Evolutionary conservation across 2,888 invertebrate genomes (phyloP).

Genomic region (Amorpha juglandis): DNA sequence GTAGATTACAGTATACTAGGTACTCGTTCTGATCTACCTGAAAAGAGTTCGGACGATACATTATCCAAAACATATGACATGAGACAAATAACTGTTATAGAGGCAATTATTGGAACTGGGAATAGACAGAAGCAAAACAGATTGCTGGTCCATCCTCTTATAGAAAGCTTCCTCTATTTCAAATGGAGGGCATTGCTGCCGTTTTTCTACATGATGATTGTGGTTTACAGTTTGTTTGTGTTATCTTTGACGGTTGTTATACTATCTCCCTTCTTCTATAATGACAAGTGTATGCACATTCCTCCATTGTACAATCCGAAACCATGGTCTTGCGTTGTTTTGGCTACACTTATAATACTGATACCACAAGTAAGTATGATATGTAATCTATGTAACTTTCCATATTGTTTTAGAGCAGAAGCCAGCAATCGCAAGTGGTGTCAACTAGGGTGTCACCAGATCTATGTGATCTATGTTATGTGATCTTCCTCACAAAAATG

Average conservation of each 20-base stretch:
- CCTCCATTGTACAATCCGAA: constrained; percentile 31
- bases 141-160: constrained; percentile 76
- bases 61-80: background rate
- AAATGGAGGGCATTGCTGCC: constrained; percentile 78
- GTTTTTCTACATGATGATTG: constrained; percentile 72
- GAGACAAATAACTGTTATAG: constrained; percentile 26
- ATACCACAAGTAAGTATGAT: constrained; percentile 35
- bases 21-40: constrained; percentile 34
- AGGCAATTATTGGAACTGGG: constrained; percentile 26
- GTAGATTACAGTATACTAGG: constrained; percentile 59
- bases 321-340: constrained; percentile 33
- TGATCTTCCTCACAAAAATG: background rate
- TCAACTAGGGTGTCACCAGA: background rate
- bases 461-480: background rate
- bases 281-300: constrained; percentile 28
- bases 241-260: constrained; percentile 68
- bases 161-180: constrained; percentile 78
- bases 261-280: constrained; percentile 38
- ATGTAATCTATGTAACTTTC: background rate
- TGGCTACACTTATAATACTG: constrained; percentile 31
- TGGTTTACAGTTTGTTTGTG: constrained; percentile 70
- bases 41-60: background rate
- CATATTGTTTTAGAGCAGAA: background rate
- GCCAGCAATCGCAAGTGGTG: too few relatives aligned
- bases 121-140: constrained; percentile 55